Evolutionary conservation across 2,888 invertebrate genomes (phyloP), one percentile per base, ranked within the genome.

Genomic region (Octodonta nipae): DNA sequence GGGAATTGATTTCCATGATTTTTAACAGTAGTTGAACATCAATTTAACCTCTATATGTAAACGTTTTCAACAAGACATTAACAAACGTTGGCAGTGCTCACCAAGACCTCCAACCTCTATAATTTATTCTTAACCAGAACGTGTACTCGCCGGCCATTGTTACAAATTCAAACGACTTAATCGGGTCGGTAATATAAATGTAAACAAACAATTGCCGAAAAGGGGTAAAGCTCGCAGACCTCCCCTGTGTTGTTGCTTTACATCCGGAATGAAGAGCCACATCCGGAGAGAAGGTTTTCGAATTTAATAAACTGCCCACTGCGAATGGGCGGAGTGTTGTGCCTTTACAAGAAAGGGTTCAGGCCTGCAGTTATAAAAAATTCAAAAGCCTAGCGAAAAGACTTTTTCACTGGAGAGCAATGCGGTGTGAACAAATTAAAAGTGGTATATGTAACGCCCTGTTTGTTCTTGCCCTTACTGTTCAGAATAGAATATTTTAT

Each of bases 171-270:
- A 22, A 22, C 11, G 22, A 22, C 11, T 22, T 11, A 22, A 22
- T 22, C 22, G 22, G 22, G 22, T 11, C 22, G n/a, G 22, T 22
- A 22, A 22, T 22, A 22, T 22, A 22, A 22, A 22, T 22, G 22
- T 22, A 22, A 22, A 22, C 22, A 22, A 22, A 22, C 22, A 22
- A 22, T 22, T 11, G 22, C n/a, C 10, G 22, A 22, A 11, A 22
- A 22, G 22, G n/a, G 22, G 22, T 11, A n/a, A n/a, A n/a, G 10
- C 22, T n/a, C 22, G 10, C 22, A 22, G 4, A 22, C 10, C 22
- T 11, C 10, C 22, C 22, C 22, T 10, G 11, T 11, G 22, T 22
- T 22, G 22, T 22, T 22, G 22, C 11, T n/a, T 4, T 11, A 4
- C 22, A 10, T 22, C 22, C 22, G 22, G 3, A 10, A 22, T 11